Percentiles rank a stretch among this genome's conserved stretches.
phyloP scores from a whole-genome alignment of 2,888 invertebrate species.

The Trissonchulus latispiculum region DNA sequence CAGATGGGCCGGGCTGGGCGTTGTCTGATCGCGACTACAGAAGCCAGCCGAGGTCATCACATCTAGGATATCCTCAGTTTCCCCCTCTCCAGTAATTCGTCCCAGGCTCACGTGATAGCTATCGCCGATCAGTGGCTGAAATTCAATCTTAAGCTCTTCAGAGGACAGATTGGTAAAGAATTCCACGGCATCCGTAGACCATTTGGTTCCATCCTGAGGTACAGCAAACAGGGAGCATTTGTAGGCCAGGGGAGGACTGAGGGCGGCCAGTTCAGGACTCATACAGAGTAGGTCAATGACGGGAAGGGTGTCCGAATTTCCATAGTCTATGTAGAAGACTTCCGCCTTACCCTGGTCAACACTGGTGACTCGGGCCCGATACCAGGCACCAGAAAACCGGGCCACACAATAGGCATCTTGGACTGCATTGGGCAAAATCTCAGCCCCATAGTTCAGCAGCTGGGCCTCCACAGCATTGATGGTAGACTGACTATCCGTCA shows the following conservation, averaged over 20 bases:
- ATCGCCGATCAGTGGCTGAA: background rate
- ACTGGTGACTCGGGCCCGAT: background rate
- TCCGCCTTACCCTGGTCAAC: background rate
- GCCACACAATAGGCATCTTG: background rate
- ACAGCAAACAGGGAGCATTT: conserved; percentile 11
- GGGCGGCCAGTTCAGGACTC: background rate
- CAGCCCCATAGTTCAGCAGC: background rate
- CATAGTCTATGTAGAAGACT: conserved; percentile 8
- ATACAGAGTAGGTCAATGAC: background rate
- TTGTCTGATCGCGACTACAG: background rate
- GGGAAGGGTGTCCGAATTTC: background rate
- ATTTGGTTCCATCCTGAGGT: background rate
- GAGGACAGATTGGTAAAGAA: background rate
- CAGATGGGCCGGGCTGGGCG: background rate
- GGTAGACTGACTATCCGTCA: background rate
- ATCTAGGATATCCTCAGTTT: background rate
- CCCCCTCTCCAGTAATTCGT: background rate
- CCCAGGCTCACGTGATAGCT: conserved; percentile 14
- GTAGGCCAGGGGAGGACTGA: background rate
- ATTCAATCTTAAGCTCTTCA: background rate
- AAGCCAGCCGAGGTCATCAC: background rate
- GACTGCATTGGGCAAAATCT: background rate
- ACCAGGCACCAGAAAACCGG: background rate
- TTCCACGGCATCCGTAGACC: conserved; percentile 8
- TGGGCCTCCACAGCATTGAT: background rate